Conservation (phyloP, 2,888 invertebrate species). For the Drosophila helvetica region DNA sequence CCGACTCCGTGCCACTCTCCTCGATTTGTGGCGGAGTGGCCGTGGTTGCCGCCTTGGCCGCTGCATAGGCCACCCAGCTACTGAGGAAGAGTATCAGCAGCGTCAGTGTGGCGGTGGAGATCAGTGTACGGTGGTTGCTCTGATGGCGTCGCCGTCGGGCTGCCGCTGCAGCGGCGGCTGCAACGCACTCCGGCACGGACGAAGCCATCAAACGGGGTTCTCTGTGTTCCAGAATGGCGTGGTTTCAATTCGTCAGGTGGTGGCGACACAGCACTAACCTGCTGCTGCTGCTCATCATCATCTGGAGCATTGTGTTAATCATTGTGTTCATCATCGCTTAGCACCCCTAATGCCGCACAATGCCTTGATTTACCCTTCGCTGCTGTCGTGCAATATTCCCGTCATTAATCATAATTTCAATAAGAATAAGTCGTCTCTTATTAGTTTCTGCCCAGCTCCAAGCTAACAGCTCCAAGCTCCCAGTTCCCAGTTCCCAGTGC, state of each 20-base stretch:
- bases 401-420: constrained; percentile 81
- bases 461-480: constrained; percentile 9
- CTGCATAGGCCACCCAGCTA: constrained; percentile 71
- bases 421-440: constrained; percentile 71
- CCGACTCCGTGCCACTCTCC: constrained; percentile 34
- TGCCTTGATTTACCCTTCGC: constrained; percentile 18
- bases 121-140: constrained; percentile 59
- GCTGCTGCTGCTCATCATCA: constrained; percentile 27
- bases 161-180: constrained; percentile 47
- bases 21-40: constrained; percentile 21
- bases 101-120: constrained; percentile 68
- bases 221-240: constrained; percentile 23
- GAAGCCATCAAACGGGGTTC: constrained; percentile 66
- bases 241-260: constrained; percentile 1
- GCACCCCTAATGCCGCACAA: constrained; percentile 9
- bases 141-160: constrained; percentile 53
- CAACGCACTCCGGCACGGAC: constrained; percentile 55
- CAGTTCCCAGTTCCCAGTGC: neutral
- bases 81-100: constrained; percentile 67
- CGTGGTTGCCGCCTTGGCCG: constrained; percentile 36
- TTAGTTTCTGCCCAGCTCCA: constrained; percentile 38
- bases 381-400: constrained; percentile 57
- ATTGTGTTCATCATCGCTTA: constrained; percentile 30
- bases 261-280: constrained; percentile 27
- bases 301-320: constrained; percentile 10